Evolutionary conservation across 2,888 invertebrate genomes (phyloP), one percentile per base, ranked within the genome.

Genomic region (Gymnosoma rotundatum): DNA sequence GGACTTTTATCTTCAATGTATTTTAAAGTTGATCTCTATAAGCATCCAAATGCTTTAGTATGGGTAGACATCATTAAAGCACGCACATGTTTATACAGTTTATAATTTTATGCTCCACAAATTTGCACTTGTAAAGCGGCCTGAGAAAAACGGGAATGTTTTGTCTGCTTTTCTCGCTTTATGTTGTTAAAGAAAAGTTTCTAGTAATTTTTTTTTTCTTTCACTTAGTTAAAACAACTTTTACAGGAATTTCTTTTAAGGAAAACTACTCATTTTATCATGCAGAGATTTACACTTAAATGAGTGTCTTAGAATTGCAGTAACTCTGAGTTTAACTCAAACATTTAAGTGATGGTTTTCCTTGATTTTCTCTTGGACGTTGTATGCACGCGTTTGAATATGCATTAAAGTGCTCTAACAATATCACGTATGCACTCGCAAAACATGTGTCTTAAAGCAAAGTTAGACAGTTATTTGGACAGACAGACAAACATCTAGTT

Each of bases 1-100:
- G 50, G 64, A 73, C n/a, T 12, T 70, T 69, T 48, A 67, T 36
- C 25, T 52, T n/a, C 12, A 16, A 52, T 42, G 36, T 50, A 0
- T 16, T 32, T 18, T 54, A 82, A 32, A 42, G 58, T 16, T 52
- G n/a, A 25, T 38, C 38, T 79, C 25, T 76, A 18, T 36, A 3
- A 6, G 7, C 7, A 8, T 18, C 18, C 25, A 50, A 54, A 25
- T n/a, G 20, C 45, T 45, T 45, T n/a, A 66, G 32, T 42, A 42
- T 60, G 50, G 14, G 14, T 32, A 54, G 61, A 38, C 32, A 50
- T 56, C 64, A 58, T 66, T 72, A 63, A 73, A 73, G 50, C 84
- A 84, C 81, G 84, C 78, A 81, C 84, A 83, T 78, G 73, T 38
- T n/a, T 84, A 69, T 78, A 76, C 80, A 69, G 84, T 78, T 84